Evolutionary conservation across 2,797 vertebrate species (phyloP).

Genomic region (Fundulus diaphanus): DNA sequence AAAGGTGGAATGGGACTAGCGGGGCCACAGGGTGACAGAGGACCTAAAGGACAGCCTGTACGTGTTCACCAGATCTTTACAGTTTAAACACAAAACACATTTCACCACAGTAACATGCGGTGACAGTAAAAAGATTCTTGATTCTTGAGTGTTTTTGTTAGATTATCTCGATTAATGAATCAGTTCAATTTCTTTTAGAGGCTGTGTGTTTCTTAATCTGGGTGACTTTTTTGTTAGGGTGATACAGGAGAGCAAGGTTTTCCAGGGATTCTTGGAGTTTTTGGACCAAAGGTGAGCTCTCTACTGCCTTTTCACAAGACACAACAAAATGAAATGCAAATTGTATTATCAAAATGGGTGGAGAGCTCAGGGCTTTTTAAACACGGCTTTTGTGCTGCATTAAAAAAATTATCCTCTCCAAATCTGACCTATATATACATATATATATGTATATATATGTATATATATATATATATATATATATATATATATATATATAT

Average conservation of each 20-base stretch:
- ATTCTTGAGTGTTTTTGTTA: no score
- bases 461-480: no score
- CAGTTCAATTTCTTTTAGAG: not conserved
- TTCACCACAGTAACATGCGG: no score
- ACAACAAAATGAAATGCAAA: not conserved
- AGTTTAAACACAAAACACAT: no score
- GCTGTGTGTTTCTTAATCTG: slow-evolving; percentile 8
- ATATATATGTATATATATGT: no score
- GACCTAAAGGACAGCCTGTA: slow-evolving; percentile 92
- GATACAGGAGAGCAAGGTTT: slow-evolving; percentile 91
- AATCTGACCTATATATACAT: not conserved
- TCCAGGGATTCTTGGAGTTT: slow-evolving; percentile 91
- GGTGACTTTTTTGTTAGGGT: slow-evolving; percentile 80
- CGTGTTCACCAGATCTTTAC: slow-evolving; percentile 62
- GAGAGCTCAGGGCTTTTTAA: not conserved
- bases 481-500: no score
- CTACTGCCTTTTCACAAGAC: not conserved
- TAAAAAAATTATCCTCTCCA: no score
- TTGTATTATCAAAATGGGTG: not conserved
- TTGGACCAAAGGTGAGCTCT: slow-evolving; percentile 91
- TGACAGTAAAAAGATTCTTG: no score
- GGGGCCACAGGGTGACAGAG: slow-evolving; percentile 87
- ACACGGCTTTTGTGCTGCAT: not conserved
- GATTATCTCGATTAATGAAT: not conserved
- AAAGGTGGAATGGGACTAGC: slow-evolving; percentile 90